These are phyloP conservation scores for Anoplophora glabripennis DNA, from an alignment of 1,140 invertebrate species.

Conservation along the genomic window DNA sequence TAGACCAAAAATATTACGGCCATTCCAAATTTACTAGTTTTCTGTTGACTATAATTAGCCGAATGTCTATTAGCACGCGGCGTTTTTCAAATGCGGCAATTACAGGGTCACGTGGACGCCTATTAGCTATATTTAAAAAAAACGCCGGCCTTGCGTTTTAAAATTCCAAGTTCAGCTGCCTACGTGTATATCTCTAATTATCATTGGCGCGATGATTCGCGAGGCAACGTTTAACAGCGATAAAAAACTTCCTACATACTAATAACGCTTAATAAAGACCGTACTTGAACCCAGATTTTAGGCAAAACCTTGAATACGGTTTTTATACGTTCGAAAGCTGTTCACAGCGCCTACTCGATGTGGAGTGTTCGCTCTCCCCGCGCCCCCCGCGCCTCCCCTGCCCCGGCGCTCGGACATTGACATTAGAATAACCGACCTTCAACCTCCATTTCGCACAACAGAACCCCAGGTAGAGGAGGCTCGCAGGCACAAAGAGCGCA, in stretches of 20 bases:
- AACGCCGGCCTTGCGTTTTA: too few species aligned
- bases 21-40: too few species aligned
- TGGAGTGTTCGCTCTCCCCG: neutral
- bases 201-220: too few species aligned
- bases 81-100: too few species aligned
- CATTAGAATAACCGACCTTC: constrained; percentile 46
- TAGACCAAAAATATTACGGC: too few species aligned
- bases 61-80: too few species aligned
- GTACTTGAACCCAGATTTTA: constrained; percentile 8
- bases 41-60: too few species aligned
- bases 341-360: neutral
- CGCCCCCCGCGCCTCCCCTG: constrained; percentile 6
- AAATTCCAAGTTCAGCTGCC: too few species aligned
- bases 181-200: too few species aligned
- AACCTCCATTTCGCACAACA: constrained; percentile 41
- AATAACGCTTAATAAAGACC: neutral
- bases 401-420: constrained; percentile 40
- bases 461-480: constrained; percentile 13
- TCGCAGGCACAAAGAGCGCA: neutral
- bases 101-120: too few species aligned
- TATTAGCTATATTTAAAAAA: too few species aligned
- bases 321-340: too few species aligned
- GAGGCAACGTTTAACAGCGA: neutral
- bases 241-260: constrained; percentile 10
- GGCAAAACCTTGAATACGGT: constrained; percentile 3